Base-by-base conservation (phyloP, 2,113 vertebrate genomes). In the Pachycephala philippinensis region DNA sequence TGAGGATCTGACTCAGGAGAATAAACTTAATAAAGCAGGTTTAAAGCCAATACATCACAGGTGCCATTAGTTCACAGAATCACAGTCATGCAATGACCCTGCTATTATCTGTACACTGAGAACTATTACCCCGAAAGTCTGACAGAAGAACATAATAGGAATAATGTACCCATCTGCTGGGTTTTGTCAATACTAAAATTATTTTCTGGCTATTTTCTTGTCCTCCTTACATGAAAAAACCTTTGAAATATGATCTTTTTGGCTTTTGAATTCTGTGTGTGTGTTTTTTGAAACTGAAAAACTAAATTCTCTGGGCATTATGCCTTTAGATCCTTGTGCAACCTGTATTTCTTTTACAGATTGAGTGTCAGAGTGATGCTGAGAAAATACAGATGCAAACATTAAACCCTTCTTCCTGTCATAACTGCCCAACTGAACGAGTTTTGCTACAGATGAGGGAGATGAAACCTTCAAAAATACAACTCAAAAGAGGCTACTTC, bases 371-470 rank as follows among this genome's bases (percentile, higher is more conserved):
- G 31, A 89, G 39, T 11, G 39, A 70, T 66, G 59, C 53, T 93
- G 86, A 96, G 54, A 93, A 94, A 95, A 87, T 49, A 49, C 69
- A 94, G 76, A 90, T 84, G 44, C 4, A 53, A 90, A 88, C 63
- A 83, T 71, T 42, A 83, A 78, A 77, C 52, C 39, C 28, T 91
- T 84, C 56, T 74, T 94, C 65, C 69, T 96, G 83, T 70, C 53
- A 59, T 69, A 91, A 77, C n/a, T 59, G 28, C 35, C 42, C 42
- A 53, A n/a, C 11, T 33, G 56, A 75, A 56, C 40, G n/a, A 69
- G 20, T 80, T 95, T 93, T 74, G 19, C 49, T 86, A 47, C 42
- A 84, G 56, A 39, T 42, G 33, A 75, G 21, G 14, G 18, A 90
- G 57, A 59, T 37, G 50, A 93, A 87, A 45, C 12, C 40, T 63